Evolutionary conservation across 1,140 invertebrate genomes (phyloP), one percentile per base, ranked within the genome.

Genomic region (Belonocnema kinseyi): DNA sequence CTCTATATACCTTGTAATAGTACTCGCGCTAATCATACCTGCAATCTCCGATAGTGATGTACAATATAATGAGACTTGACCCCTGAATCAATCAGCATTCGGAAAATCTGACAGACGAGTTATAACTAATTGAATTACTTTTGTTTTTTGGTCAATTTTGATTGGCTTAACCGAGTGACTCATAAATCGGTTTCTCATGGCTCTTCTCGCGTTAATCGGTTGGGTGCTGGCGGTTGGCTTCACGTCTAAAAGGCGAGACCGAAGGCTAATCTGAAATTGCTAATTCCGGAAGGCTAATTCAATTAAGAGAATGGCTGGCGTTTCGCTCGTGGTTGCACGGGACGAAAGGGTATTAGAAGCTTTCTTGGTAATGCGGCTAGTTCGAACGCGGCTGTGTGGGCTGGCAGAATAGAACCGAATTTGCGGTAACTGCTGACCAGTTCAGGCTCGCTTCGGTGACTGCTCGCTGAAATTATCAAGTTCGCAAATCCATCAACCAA

Each of bases 201-300:
- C 33, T 66, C 26, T 66, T 66, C 61, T 66, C 61, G 21, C 26
- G 61, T 40, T 66, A 46, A 66, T 66, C 61, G 61, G 61, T 40
- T 66, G 33, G 61, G 61, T 66, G 61, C 61, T 66, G 33, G 61
- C 33, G 61, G 61, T 66, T 66, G 61, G 33, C 61, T 66, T 66
- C 61, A 66, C 40, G 73, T 81, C 52, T 51, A 76, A 77, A 80
- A 83, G 76, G 73, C 52, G 72, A 75, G 73, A 46, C 58, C 51
- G 73, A 76, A 76, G 77, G 84, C 83, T 85, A 87, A 89, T 88
- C 86, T 82, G 81, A 89, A 89, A 89, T 88, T 87, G 87, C 87
- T 88, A 89, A 90, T 90, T 87, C 85, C 85, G 84, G 83, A 82
- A 79, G 85, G 84, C 87, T 90, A 87, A 90, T 90, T 89, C 87